Percentiles rank a stretch among this genome's conserved stretches.
These are phyloP conservation scores for Tinamus guttatus DNA, from an alignment of 2,113 vertebrate species.

Conservation along the genomic window DNA sequence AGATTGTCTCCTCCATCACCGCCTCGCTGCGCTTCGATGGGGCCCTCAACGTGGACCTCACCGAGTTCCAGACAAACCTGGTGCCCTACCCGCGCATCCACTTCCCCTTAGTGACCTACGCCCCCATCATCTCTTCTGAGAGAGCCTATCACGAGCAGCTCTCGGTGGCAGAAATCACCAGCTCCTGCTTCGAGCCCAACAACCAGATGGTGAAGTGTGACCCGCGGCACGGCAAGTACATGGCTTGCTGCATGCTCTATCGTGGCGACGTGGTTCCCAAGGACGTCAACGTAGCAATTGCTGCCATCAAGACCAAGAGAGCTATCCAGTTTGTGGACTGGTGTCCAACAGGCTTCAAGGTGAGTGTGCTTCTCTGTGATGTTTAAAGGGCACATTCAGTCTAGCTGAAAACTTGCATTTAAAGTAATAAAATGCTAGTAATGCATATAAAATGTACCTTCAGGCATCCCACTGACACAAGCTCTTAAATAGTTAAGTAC, in stretches of 20 bases:
- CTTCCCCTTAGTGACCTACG: conserved; percentile 83
- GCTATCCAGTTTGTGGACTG: conserved; percentile 82
- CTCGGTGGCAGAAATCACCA: conserved; percentile 84
- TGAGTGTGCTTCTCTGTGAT: neutral
- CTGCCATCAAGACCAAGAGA: conserved; percentile 82
- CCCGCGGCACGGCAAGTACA: conserved; percentile 82
- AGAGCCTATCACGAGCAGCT: conserved; percentile 82
- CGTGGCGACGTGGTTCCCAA: conserved; percentile 82
- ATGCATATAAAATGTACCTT: neutral
- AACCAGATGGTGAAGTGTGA: conserved; percentile 88
- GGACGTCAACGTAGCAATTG: conserved; percentile 82
- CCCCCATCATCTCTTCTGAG: conserved; percentile 81
- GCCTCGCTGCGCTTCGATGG: conserved; percentile 83
- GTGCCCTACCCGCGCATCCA: conserved; percentile 86
- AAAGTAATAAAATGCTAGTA: neutral
- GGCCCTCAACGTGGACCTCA: conserved; percentile 84
- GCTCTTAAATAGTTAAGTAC: neutral
- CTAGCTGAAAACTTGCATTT: neutral
- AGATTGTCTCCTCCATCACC: conserved; percentile 85
- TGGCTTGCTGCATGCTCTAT: conserved; percentile 86
- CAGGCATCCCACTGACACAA: neutral
- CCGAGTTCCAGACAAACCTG: conserved; percentile 85
- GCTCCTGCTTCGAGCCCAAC: conserved; percentile 81
- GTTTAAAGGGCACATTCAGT: neutral
- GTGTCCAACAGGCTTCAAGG: conserved; percentile 87